Base-by-base conservation (phyloP, 2,888 invertebrate species). In the Drosophila tanythrix region DNA sequence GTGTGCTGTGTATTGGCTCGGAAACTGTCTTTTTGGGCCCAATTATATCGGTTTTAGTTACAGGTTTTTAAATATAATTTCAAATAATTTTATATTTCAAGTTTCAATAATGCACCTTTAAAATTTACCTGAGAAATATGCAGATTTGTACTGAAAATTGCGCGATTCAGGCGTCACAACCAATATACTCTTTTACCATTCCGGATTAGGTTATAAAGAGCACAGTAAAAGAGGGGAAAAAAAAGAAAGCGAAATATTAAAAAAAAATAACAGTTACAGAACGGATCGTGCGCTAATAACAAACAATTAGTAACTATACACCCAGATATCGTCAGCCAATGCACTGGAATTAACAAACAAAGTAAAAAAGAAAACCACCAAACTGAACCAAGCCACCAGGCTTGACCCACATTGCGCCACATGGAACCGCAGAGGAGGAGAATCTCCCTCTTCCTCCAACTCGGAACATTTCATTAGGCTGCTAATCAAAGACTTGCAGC, bases 241-340 rank as follows among this genome's bases (percentile, higher is more conserved):
- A 10, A 38, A 55, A 36, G 29, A n/a, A 38, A 46, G 25, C n/a
- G 10, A 29, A 48, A 58, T 10, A n/a, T 40, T 40, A 33, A 29
- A 38, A 29, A 63, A 53, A 56, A 53, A 36, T 73, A 78, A 89
- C 88, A 88, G 88, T 86, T 84, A 88, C 79, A 77, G 88, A 88
- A 75, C 82, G 66, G 70, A 68, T 38, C 35, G 63, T 53, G 73
- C 71, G 73, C 77, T 89, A 87, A 87, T 87, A 87, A 87, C 79
- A 89, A 87, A 83, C 89, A 87, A 89, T 87, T 87, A 89, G 89
- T 85, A 85, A 88, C 85, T 82, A 89, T 80, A 78, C 68, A 35
- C 15, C 13, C 27, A 38, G 55, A 36, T 55, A 25, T 18, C 18
- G 55, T 5, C 46, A 51, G 64, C 52, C 25, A 13, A 76, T 70